Evolutionary conservation across 2,797 vertebrate species (phyloP), one percentile per base, ranked within the genome.

Genomic region (Cyprinella venusta): DNA sequence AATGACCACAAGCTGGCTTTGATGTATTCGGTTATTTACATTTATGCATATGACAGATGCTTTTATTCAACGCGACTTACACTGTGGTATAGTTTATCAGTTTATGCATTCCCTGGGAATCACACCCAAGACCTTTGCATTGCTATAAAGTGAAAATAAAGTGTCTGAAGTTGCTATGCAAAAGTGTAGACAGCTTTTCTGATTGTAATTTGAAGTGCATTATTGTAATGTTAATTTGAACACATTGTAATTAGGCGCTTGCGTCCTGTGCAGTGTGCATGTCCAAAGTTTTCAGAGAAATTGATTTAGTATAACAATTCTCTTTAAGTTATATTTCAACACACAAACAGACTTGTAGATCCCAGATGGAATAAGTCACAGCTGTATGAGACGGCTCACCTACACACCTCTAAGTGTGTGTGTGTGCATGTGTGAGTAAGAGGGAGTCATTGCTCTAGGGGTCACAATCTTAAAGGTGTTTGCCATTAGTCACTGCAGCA

Each of bases 401-500:
- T 50, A 50, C 30, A 16, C 79, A 64, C 5, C 63, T 79, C 19
- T 63, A 67, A 36, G 40, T 54, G 15, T 16, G 48, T 79, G 81
- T n/a, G n/a, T 74, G 26, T 48, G 64, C 24, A 26, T 77, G 50
- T 70, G 65, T 10, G n/a, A 45, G 56, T 61, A 64, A 54, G 16
- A 68, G 21, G 12, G 33, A 42, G 30, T 16, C 42, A 54, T 54
- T 63, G 79, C 30, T 52, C 45, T 54, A 54, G 54, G 52, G 85
- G 82, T 86, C 85, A 81, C 81, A 26, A 78, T 69, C 82, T 82
- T 81, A 56, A 82, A 82, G 71, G 71, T 76, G 71, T 76, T 30
- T 68, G 18, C 74, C 69, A 78, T 76, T 81, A 56, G 72, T 81
- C 80, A 81, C 36, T 63, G 72, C 56, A 77, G 45, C 21, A 2